Percentiles rank a stretch among this genome's conserved stretches.
Conservation (phyloP, 2,113 vertebrate species). For the Toxostoma redivivum region DNA sequence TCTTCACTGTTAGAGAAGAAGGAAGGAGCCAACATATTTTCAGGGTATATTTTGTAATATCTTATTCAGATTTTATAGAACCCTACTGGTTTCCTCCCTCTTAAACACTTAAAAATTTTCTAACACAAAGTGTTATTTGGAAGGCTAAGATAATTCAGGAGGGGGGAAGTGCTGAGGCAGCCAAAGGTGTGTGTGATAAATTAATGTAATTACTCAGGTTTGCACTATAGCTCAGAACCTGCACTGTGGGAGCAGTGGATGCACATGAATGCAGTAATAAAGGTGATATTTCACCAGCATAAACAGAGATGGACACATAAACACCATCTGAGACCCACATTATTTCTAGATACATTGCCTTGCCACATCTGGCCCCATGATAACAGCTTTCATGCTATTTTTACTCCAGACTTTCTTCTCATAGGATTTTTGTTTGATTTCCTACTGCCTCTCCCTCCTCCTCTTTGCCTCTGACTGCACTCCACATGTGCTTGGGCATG, state of each 20-base stretch:
- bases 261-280: background rate
- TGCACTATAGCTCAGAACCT: background rate
- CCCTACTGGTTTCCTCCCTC: background rate
- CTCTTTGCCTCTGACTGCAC: background rate
- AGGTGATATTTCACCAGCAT: background rate
- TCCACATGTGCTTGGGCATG: background rate
- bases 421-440: background rate
- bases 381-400: slow-evolving; percentile 40
- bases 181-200: background rate
- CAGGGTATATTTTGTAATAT: background rate
- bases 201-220: slow-evolving; percentile 6
- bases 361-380: background rate
- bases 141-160: background rate
- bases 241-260: background rate
- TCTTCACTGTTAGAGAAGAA: background rate
- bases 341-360: background rate
- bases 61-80: background rate
- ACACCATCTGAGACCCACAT: slow-evolving; percentile 1
- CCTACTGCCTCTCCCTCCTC: background rate
- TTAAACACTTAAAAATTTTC: background rate
- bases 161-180: background rate
- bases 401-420: slow-evolving; percentile 11
- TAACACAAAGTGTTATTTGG: background rate
- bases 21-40: background rate
- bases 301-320: background rate